Conservation (phyloP, 2,888 invertebrate genomes). For the Oscheius sp. region DNA sequence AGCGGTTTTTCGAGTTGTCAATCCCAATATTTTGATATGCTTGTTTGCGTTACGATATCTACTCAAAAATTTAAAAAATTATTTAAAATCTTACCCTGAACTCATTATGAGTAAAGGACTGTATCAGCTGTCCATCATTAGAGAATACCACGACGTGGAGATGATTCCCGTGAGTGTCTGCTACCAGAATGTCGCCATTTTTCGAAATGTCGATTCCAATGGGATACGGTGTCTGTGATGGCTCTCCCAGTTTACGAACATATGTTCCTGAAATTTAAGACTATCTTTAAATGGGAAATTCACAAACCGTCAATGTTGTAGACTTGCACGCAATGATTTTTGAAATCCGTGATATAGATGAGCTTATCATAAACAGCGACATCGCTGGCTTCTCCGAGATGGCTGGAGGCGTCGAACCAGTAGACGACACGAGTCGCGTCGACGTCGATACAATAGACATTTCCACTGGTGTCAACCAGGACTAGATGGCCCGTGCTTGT, state of each 20-base stretch:
- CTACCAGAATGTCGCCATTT: constrained; percentile 64
- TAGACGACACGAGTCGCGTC: constrained; percentile 51
- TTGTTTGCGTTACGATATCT: neutral
- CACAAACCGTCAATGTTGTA: constrained; percentile 59
- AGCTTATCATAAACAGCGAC: constrained; percentile 63
- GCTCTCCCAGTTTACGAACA: constrained; percentile 67
- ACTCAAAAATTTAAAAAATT: constrained; percentile 6
- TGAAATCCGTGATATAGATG: constrained; percentile 68
- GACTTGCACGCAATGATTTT: constrained; percentile 67
- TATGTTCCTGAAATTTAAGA: constrained; percentile 55
- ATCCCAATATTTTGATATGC: neutral
- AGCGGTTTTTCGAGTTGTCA: too few relatives aligned
- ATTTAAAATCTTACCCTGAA: constrained; percentile 60
- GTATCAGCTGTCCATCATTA: constrained; percentile 59
- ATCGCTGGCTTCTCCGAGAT: constrained; percentile 63
- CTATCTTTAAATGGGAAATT: neutral
- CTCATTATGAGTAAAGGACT: constrained; percentile 64
- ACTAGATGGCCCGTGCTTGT: constrained; percentile 59
- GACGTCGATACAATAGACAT: constrained; percentile 56
- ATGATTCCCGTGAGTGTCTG: constrained; percentile 69
- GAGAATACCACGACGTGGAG: constrained; percentile 66
- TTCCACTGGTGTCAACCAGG: constrained; percentile 62
- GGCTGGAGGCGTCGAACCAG: constrained; percentile 59
- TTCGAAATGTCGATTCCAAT: constrained; percentile 67
- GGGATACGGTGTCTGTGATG: constrained; percentile 67